Evolutionary conservation across 2,797 vertebrate genomes (phyloP).

Genomic region (Gallinago stenura): DNA sequence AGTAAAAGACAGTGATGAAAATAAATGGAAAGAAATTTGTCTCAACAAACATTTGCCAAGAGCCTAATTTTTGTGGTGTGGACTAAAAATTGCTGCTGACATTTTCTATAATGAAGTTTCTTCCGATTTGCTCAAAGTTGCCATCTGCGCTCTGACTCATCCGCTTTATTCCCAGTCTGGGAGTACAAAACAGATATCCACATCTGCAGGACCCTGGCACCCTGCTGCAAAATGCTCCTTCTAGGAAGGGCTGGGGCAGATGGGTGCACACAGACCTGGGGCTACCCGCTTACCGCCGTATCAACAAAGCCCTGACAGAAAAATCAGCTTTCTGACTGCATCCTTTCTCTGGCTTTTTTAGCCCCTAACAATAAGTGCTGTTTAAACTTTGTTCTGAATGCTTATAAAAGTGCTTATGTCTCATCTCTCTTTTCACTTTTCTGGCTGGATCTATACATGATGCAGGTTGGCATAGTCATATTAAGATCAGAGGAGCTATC

Average conservation of each 20-base stretch:
- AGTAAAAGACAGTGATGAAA: slow-evolving; percentile 6
- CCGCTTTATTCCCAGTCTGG: not conserved
- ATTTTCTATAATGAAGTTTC: slow-evolving; percentile 50
- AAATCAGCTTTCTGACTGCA: not conserved
- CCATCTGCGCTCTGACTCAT: slow-evolving; percentile 24
- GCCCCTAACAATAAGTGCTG: not conserved
- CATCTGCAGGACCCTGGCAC: not conserved
- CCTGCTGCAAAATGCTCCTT: not conserved
- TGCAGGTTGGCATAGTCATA: not conserved
- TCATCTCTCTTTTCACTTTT: not conserved
- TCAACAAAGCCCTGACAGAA: not conserved
- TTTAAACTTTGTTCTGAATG: not conserved
- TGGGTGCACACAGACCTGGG: not conserved
- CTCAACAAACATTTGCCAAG: not conserved
- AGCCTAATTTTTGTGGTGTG: not conserved
- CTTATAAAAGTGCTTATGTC: not conserved
- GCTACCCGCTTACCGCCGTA: not conserved
- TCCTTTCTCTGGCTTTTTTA: not conserved
- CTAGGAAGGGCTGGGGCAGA: not conserved
- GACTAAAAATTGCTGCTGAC: slow-evolving; percentile 35
- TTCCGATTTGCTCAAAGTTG: not conserved
- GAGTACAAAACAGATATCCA: not conserved
- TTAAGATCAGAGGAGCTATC: not conserved
- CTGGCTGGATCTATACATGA: not conserved
- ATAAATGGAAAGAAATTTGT: slow-evolving; percentile 31